A percentile compares a stretch with the other conserved stretches of the same genome.
These are phyloP conservation scores for Microplitis mediator DNA, from an alignment of 1,140 invertebrate genomes.

Conservation along the genomic window DNA sequence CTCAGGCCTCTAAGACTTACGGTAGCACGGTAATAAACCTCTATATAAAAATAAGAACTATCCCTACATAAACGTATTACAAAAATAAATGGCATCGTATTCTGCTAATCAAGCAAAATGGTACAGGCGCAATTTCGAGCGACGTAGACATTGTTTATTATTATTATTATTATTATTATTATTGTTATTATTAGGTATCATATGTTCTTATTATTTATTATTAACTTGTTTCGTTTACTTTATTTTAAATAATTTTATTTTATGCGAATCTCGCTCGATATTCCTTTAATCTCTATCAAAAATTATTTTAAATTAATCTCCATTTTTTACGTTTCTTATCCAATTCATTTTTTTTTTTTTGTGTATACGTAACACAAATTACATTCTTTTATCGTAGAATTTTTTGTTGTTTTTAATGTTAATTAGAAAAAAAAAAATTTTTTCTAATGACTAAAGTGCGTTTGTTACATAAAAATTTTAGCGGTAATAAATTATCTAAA, in stretches of 20 bases:
- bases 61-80: conserved; percentile 63
- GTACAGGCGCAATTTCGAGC: conserved; percentile 60
- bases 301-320: neutral
- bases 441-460: no score
- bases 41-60: conserved; percentile 66
- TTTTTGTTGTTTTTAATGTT: neutral
- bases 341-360: neutral
- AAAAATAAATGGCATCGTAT: conserved; percentile 63
- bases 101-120: conserved; percentile 63
- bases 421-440: neutral
- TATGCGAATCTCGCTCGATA: conserved; percentile 10
- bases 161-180: conserved; percentile 36
- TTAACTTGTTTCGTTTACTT: neutral
- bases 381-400: neutral
- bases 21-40: conserved; percentile 61
- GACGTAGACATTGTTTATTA: conserved; percentile 48
- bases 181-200: conserved; percentile 15
- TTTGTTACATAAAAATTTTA: no score
- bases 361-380: neutral
- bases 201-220: neutral
- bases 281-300: conserved; percentile 10
- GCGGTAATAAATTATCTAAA: no score
- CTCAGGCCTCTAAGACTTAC: conserved; percentile 64
- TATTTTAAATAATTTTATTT: neutral
- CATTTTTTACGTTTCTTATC: neutral